Percentiles rank a stretch among this genome's conserved stretches.
phyloP scores from a whole-genome alignment of 2,888 invertebrate genomes.

The Spatulosminthurus flaviceps region DNA sequence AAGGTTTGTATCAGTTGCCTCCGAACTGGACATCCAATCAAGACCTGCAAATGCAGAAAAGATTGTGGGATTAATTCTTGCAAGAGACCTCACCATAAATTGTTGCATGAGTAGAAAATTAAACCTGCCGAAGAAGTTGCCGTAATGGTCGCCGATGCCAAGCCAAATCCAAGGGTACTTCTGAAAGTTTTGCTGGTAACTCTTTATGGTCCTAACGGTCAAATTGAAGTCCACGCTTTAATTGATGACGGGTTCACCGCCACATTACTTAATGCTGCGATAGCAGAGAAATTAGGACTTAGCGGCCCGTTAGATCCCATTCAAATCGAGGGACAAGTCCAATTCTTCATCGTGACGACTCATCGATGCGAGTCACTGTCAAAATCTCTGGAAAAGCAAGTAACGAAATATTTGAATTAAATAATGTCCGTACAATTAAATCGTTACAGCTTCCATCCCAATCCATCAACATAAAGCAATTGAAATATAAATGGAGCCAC shows the following conservation, averaged over 20 bases:
- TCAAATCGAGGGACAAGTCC: neutral
- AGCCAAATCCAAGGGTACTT: neutral
- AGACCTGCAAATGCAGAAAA: neutral
- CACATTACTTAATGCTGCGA: constrained; percentile 16
- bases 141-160: too few species aligned
- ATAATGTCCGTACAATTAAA: neutral
- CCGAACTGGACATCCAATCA: neutral
- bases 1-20: too few species aligned
- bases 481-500: too few species aligned
- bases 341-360: neutral
- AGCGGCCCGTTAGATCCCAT: constrained; percentile 29
- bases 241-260: constrained; percentile 39
- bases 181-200: neutral
- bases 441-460: neutral
- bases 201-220: neutral
- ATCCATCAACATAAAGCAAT: neutral
- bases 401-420: neutral
- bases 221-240: neutral
- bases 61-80: neutral
- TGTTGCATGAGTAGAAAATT: neutral
- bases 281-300: constrained; percentile 36
- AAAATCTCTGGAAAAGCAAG: neutral
- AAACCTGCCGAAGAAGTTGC: too few species aligned
- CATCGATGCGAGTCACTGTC: neutral
- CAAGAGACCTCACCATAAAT: neutral